Evolutionary conservation across 1,140 invertebrate genomes (phyloP).

Genomic region (Drosophila carrolli): DNA sequence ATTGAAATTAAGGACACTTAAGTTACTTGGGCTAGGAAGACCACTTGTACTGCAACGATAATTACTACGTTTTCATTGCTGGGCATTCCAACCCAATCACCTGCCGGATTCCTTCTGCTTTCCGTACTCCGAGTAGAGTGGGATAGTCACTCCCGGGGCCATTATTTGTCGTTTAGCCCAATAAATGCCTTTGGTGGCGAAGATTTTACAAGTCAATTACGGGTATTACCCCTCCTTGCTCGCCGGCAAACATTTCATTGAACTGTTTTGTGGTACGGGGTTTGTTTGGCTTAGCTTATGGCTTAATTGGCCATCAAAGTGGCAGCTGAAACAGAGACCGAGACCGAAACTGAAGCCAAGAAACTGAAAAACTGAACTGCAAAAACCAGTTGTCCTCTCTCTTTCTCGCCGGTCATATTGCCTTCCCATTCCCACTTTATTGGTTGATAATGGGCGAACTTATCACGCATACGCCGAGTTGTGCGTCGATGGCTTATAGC

Average conservation of each 20-base stretch:
- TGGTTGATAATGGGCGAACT: slow-evolving; percentile 42
- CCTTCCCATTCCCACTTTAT: slow-evolving; percentile 7
- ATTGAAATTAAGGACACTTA: too few relatives aligned
- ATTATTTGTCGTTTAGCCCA: slow-evolving; percentile 32
- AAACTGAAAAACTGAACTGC: slow-evolving; percentile 28
- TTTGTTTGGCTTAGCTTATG: slow-evolving; percentile 42
- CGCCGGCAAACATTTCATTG: slow-evolving; percentile 65
- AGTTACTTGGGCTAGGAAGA: too few relatives aligned
- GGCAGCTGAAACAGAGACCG: slow-evolving; percentile 37
- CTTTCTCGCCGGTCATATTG: background rate
- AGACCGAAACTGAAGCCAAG: slow-evolving; percentile 39
- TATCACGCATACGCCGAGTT: slow-evolving; percentile 74
- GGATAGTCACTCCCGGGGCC: background rate
- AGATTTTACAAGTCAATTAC: slow-evolving; percentile 56
- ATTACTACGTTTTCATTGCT: background rate
- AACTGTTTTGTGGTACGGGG: slow-evolving; percentile 41
- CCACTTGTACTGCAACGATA: too few relatives aligned
- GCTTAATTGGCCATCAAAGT: slow-evolving; percentile 76
- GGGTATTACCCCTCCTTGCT: slow-evolving; percentile 28
- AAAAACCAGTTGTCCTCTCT: slow-evolving; percentile 52
- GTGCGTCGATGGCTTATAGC: slow-evolving; percentile 69
- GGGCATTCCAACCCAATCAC: background rate
- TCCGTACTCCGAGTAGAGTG: background rate
- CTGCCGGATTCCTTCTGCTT: background rate
- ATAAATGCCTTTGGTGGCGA: slow-evolving; percentile 37